Evolutionary conservation across 2,888 invertebrate genomes (phyloP).

Genomic region (Ypsolopha scabrella): DNA sequence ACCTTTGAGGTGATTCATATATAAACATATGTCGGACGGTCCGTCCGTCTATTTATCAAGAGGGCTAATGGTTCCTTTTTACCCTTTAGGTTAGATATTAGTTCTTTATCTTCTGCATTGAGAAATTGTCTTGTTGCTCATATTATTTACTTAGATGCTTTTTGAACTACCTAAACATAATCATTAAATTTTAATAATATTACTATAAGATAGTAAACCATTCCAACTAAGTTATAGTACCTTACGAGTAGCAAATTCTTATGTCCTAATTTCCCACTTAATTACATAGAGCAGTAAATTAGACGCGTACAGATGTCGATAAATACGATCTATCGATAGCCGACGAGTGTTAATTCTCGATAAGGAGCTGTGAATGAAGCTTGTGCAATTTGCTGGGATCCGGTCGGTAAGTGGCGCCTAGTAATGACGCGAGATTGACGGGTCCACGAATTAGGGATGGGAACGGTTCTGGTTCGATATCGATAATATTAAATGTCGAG

Average conservation of each 20-base stretch:
- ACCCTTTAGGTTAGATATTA: too few relatives aligned
- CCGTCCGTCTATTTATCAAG: too few relatives aligned
- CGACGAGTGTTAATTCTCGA: constrained; percentile 31
- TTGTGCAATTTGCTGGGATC: constrained; percentile 43
- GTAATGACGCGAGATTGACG: constrained; percentile 3
- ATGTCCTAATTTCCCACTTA: too few relatives aligned
- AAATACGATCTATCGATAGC: constrained; percentile 11
- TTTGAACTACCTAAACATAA: too few relatives aligned
- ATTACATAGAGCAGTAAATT: not conserved
- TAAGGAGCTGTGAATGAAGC: constrained; percentile 50
- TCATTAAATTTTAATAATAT: too few relatives aligned
- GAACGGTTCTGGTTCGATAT: not conserved
- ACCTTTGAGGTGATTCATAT: too few relatives aligned
- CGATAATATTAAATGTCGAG: not conserved
- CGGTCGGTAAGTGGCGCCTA: not conserved
- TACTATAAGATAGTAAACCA: too few relatives aligned
- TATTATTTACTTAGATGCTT: too few relatives aligned
- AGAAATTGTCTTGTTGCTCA: too few relatives aligned
- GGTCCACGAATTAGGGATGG: not conserved
- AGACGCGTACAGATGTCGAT: constrained; percentile 23
- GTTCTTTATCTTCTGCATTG: too few relatives aligned
- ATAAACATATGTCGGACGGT: too few relatives aligned
- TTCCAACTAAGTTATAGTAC: not conserved
- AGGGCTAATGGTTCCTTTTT: too few relatives aligned
- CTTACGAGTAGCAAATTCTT: not conserved